These are phyloP conservation scores for Hylaeus anthracinus DNA, from an alignment of 1,140 invertebrate genomes.

Conservation along the genomic window DNA sequence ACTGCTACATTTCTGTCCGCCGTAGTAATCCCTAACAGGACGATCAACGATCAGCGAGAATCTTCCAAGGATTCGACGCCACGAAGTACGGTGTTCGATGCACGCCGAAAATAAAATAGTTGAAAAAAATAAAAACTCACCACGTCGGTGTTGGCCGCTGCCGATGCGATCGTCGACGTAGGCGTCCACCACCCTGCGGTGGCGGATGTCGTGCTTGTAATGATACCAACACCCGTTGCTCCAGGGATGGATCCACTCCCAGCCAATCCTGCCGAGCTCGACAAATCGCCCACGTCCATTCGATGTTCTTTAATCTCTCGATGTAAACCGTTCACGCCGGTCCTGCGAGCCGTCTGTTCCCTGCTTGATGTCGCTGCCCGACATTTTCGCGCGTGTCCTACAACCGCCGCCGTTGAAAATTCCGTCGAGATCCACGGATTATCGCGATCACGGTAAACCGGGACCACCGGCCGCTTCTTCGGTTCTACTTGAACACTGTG, in stretches of 20 bases:
- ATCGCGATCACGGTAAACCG: slow-evolving; percentile 2
- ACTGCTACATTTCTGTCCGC: too few relatives aligned
- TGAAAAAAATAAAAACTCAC: slow-evolving; percentile 64
- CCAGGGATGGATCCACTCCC: slow-evolving; percentile 75
- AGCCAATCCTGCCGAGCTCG: slow-evolving; percentile 71
- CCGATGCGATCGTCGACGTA: slow-evolving; percentile 73
- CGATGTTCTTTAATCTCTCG: slow-evolving; percentile 71
- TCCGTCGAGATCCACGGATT: slow-evolving; percentile 22
- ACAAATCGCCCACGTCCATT: slow-evolving; percentile 76
- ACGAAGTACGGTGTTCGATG: neutral
- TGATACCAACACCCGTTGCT: slow-evolving; percentile 71
- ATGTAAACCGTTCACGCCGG: slow-evolving; percentile 56
- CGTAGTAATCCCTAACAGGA: too few relatives aligned
- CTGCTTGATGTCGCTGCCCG: slow-evolving; percentile 42
- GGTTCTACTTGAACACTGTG: neutral
- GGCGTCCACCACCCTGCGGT: slow-evolving; percentile 77
- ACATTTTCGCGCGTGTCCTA: slow-evolving; percentile 52
- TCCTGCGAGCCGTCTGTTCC: slow-evolving; percentile 59
- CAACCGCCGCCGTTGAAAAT: slow-evolving; percentile 28
- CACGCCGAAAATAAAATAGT: neutral
- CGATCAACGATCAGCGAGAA: neutral
- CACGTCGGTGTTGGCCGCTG: slow-evolving; percentile 77
- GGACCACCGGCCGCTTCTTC: slow-evolving; percentile 16
- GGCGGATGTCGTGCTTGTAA: slow-evolving; percentile 61
- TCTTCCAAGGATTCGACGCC: neutral